A percentile compares a stretch with the other conserved stretches of the same genome.
Conservation (phyloP, 2,113 vertebrate genomes). For the Percina caprodes region DNA sequence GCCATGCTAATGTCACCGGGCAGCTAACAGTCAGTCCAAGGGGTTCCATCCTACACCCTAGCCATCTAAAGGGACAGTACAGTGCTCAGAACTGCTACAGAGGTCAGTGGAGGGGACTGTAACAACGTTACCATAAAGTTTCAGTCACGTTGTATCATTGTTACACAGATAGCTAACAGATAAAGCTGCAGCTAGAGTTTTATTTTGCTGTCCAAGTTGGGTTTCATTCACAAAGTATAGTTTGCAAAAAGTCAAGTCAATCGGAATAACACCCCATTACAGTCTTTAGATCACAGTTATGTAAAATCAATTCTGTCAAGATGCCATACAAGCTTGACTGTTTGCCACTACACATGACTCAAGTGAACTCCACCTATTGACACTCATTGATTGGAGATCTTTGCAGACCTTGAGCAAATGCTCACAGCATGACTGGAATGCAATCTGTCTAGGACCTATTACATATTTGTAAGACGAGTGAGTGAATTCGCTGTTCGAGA, state of each 20-base stretch:
- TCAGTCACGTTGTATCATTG: neutral
- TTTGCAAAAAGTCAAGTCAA: neutral
- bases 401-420: neutral
- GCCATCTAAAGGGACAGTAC: conserved; percentile 25
- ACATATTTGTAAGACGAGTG: conserved; percentile 16
- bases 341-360: neutral
- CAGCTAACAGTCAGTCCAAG: neutral
- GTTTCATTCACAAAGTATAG: neutral
- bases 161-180: neutral
- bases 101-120: conserved; percentile 41
- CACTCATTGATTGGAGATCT: neutral
- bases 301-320: neutral
- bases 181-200: neutral
- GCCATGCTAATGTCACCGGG: conserved; percentile 33
- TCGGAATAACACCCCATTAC: neutral
- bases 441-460: neutral
- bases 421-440: conserved; percentile 42
- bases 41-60: neutral
- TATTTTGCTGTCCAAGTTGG: neutral
- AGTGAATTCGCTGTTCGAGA: neutral
- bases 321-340: neutral
- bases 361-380: conserved; percentile 8
- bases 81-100: conserved; percentile 17
- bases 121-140: neutral
- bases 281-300: neutral